Conservation (phyloP, 1,140 invertebrate genomes). For the Schlechtendalia chinensis region DNA sequence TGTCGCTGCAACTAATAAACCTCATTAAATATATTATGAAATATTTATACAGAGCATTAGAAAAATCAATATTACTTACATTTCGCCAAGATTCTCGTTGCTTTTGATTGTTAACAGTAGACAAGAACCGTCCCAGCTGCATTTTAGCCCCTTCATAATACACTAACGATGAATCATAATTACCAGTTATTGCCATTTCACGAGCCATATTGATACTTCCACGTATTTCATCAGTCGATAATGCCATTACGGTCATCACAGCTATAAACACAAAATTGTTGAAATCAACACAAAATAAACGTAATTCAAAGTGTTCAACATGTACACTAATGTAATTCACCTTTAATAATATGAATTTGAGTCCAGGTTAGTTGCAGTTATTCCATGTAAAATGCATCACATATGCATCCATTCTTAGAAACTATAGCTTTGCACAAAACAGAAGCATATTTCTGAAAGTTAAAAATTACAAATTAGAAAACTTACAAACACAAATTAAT, state of each 20-base stretch:
- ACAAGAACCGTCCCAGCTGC: conserved; percentile 81
- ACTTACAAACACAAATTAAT: neutral
- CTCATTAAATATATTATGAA: neutral
- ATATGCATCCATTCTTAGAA: neutral
- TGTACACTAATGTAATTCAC: neutral
- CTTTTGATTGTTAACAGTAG: conserved; percentile 68
- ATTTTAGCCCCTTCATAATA: conserved; percentile 93
- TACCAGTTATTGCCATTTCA: conserved; percentile 91
- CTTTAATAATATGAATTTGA: conserved; percentile 28
- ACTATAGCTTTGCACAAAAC: neutral
- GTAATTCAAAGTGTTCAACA: neutral
- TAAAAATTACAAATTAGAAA: conserved; percentile 10
- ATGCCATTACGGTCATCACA: conserved; percentile 65
- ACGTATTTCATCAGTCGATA: conserved; percentile 82
- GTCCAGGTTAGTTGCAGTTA: neutral
- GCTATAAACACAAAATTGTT: conserved; percentile 50
- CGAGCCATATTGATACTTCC: conserved; percentile 89
- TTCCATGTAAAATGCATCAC: conserved; percentile 1
- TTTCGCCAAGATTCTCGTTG: conserved; percentile 86
- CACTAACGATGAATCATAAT: conserved; percentile 90
- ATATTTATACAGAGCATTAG: neutral
- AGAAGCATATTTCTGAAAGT: conserved; percentile 19
- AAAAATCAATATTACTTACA: conserved; percentile 59
- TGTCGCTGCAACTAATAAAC: conserved; percentile 76
- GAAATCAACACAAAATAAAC: neutral